These are phyloP conservation scores for Drymodes brunneopygia DNA, from an alignment of 2,113 vertebrate genomes.

Conservation along the genomic window DNA sequence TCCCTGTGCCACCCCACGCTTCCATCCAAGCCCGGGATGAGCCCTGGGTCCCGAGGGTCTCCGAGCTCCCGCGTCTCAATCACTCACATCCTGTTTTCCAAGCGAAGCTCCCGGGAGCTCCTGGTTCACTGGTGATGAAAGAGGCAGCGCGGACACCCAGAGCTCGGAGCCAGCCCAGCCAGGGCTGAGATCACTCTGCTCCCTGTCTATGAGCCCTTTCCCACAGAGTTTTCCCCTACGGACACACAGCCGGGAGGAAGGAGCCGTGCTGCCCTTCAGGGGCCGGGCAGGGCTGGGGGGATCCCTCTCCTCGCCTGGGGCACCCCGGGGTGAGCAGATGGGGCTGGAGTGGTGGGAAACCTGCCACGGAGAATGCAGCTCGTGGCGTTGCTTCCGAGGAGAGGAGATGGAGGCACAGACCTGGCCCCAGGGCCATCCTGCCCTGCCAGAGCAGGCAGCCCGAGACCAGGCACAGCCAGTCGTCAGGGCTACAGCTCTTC, in stretches of 20 bases:
- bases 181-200: not conserved
- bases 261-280: not conserved
- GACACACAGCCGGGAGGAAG: not conserved
- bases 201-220: not conserved
- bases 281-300: not conserved
- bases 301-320: not conserved
- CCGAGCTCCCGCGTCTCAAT: rapidly evolving
- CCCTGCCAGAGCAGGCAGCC: not conserved
- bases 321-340: not conserved
- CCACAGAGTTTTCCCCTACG: not conserved
- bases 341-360: not conserved
- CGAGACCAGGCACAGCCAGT: rapidly evolving
- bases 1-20: not conserved
- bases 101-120: not conserved
- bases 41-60: rapidly evolving
- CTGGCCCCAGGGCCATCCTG: not conserved
- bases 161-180: not conserved
- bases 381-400: rapidly evolving
- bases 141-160: not conserved
- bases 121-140: not conserved
- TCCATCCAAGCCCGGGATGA: rapidly evolving
- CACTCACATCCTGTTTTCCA: not conserved
- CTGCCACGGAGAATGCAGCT: rapidly evolving
- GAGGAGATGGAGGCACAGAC: not conserved
- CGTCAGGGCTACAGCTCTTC: not conserved